Percentiles rank a stretch among this genome's conserved stretches.
Conservation (phyloP, 2,113 vertebrate species). For the Tragelaphus scriptus region DNA sequence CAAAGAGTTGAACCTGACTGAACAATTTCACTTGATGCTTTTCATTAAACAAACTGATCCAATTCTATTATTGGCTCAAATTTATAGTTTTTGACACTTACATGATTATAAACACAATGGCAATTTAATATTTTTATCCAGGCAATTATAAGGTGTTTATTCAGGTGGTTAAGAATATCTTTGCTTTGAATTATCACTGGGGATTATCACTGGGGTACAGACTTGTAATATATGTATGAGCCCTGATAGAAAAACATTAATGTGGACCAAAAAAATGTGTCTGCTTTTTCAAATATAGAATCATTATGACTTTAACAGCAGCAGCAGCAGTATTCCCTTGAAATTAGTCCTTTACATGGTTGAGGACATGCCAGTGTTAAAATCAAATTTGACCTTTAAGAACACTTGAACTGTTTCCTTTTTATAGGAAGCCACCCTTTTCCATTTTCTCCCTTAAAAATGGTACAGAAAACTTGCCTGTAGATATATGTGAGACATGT, state of each 20-base stretch:
- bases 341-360: background rate
- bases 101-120: background rate
- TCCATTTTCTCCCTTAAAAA: background rate
- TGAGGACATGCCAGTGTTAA: background rate
- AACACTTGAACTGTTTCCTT: background rate
- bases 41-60: background rate
- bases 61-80: background rate
- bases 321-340: background rate
- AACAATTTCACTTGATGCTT: background rate
- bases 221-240: background rate
- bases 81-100: background rate
- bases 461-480: background rate
- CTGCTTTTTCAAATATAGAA: background rate
- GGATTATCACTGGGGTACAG: background rate
- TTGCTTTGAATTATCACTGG: background rate
- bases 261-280: background rate
- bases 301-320: background rate
- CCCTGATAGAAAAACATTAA: background rate
- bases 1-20: background rate
- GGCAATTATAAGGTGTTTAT: background rate
- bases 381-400: background rate
- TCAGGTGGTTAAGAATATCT: background rate
- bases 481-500: background rate
- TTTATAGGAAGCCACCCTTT: background rate
- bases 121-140: background rate